Conservation (phyloP, 2,113 vertebrate genomes). For the Eurystomus gularis region DNA sequence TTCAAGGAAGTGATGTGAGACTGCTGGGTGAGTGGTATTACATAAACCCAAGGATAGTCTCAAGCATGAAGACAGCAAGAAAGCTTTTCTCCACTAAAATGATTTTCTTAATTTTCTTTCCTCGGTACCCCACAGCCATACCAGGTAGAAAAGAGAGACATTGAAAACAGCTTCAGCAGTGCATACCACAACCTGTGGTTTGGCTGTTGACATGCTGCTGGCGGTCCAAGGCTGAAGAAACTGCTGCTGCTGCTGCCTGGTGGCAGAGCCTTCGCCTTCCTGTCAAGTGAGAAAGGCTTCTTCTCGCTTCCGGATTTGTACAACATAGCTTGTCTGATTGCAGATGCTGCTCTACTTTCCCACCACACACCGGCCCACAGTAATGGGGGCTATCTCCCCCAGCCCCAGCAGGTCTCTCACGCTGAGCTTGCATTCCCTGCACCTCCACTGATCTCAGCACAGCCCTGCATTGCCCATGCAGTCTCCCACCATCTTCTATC, state of each 20-base stretch:
- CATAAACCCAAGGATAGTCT: not conserved
- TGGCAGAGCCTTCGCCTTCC: not conserved
- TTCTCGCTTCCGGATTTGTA: fast-evolving
- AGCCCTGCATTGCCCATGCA: fast-evolving
- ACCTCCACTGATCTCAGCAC: fast-evolving
- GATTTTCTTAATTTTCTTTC: not conserved
- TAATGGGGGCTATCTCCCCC: fast-evolving
- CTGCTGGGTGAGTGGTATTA: not conserved
- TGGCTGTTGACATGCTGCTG: not conserved
- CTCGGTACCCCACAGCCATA: fast-evolving
- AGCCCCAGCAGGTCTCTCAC: fast-evolving
- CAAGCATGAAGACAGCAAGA: not conserved
- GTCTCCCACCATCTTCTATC: not conserved
- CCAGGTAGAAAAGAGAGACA: not conserved
- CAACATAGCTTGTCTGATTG: not conserved
- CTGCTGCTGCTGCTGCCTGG: not conserved
- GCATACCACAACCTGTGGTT: not conserved
- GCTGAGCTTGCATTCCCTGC: not conserved
- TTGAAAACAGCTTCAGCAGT: fast-evolving
- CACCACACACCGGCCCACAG: fast-evolving
- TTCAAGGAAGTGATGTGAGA: not conserved
- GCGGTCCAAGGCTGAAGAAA: not conserved
- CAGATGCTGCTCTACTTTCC: not conserved
- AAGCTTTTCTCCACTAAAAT: not conserved
- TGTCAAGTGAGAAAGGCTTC: not conserved